A percentile compares a stretch with the other conserved stretches of the same genome.
Evolutionary conservation across 2,113 vertebrate genomes (phyloP).

Genomic region (Oceanites oceanicus): DNA sequence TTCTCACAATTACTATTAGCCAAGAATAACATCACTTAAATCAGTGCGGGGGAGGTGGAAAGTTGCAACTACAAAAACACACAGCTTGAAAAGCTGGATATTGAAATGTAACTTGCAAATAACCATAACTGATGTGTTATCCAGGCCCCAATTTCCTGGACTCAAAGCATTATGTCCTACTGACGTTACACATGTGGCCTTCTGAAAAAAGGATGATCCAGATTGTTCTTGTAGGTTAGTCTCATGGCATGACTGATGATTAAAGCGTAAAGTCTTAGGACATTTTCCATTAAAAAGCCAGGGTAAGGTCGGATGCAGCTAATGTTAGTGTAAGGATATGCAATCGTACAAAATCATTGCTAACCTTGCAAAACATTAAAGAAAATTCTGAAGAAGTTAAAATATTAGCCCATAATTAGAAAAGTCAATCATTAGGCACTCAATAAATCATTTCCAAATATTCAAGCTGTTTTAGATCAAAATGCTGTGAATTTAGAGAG

Average conservation of each 20-base stretch:
- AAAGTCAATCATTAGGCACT: not conserved
- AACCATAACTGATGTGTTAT: conserved; percentile 1
- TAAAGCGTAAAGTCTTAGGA: not conserved
- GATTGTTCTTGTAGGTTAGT: not conserved
- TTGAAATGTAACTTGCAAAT: conserved; percentile 45
- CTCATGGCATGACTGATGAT: not conserved
- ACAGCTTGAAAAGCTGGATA: conserved; percentile 45
- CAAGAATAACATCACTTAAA: conserved; percentile 69
- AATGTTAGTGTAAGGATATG: not conserved
- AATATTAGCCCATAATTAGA: not conserved
- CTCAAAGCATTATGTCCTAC: not conserved
- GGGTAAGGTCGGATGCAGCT: not conserved
- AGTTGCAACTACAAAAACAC: conserved; percentile 55
- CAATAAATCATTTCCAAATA: not conserved
- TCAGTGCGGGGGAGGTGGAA: conserved; percentile 57
- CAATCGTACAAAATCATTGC: not conserved
- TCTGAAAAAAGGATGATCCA: not conserved
- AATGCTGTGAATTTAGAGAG: not conserved
- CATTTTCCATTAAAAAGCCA: not conserved
- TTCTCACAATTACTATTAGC: conserved; percentile 70
- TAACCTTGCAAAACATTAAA: not conserved
- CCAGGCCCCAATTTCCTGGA: not conserved
- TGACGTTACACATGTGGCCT: not conserved
- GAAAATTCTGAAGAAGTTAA: not conserved
- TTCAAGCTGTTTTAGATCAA: not conserved